Conservation (phyloP, 2,113 vertebrate species). For the pig (Sus scrofa) region T2T-Sscrofa CM000828.6:51331501-51332000, state of each 20-base stretch:
- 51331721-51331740: slow-evolving; percentile 6
- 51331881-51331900: too few species aligned
- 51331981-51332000: too few species aligned
- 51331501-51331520: background rate
- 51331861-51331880: too few species aligned
- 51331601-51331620: background rate
- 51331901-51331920: too few species aligned
- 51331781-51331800: slow-evolving; percentile 29
- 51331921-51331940: too few species aligned
- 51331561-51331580: background rate
- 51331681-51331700: background rate
- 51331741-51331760: background rate
- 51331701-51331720: background rate
- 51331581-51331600: background rate
- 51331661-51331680: slow-evolving; percentile 23
- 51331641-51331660: background rate
- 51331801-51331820: too few species aligned
- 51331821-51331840: too few species aligned
- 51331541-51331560: background rate
- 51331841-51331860: too few species aligned
- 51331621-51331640: background rate
- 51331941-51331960: too few species aligned
- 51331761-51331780: background rate
- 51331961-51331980: too few species aligned
- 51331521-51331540: background rate